Evolutionary conservation across 2,113 vertebrate genomes (phyloP).

Genomic region (Rhinoderma darwinii): DNA sequence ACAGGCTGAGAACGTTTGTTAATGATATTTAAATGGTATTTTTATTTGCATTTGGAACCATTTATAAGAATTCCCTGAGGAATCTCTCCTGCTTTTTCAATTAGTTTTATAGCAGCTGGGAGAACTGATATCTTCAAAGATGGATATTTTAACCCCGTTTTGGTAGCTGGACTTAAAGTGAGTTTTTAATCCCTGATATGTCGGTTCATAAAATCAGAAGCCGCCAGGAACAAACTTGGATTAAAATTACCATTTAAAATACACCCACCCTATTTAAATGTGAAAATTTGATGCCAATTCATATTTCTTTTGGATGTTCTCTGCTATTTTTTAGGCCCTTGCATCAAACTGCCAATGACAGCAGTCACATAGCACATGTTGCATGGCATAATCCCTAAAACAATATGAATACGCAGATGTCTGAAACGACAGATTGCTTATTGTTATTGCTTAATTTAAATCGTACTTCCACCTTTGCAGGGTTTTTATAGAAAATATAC

Average conservation of each 20-base stretch:
- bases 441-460: not conserved
- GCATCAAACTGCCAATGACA: constrained; percentile 8
- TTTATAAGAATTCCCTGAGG: constrained; percentile 59
- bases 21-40: constrained; percentile 61
- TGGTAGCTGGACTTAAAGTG: constrained; percentile 25
- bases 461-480: too few species aligned
- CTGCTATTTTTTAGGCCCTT: constrained; percentile 11
- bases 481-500: too few species aligned
- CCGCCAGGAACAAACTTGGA: constrained; percentile 21
- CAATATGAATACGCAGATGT: not conserved
- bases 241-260: constrained; percentile 28
- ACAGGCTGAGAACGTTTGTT: constrained; percentile 57
- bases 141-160: constrained; percentile 52
- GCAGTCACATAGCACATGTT: not conserved
- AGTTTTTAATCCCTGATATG: constrained; percentile 39
- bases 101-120: constrained; percentile 58
- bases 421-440: not conserved
- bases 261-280: constrained; percentile 1
- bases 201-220: constrained; percentile 21
- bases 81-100: constrained; percentile 57
- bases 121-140: constrained; percentile 59
- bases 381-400: not conserved
- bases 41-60: constrained; percentile 60
- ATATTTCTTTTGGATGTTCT: constrained; percentile 16
- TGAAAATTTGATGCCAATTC: constrained; percentile 35